phyloP scores from a whole-genome alignment of 1,140 invertebrate genomes.

The Aphis gossypii region DNA sequence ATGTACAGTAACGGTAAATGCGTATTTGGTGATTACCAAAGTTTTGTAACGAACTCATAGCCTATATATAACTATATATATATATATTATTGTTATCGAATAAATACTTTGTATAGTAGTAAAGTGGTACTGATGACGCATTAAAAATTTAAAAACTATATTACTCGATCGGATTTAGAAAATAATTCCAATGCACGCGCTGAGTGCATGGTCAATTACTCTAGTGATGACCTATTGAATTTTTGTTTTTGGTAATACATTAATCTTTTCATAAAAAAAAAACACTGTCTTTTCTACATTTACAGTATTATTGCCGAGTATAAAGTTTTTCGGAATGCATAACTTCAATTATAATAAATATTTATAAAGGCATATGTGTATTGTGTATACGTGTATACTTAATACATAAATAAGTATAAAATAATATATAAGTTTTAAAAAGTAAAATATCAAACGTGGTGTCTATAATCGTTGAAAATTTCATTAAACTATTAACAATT shows the following conservation, averaged over 20 bases:
- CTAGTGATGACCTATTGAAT: background rate
- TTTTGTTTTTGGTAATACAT: slow-evolving; percentile 1
- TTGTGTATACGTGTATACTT: background rate
- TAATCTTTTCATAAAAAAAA: background rate
- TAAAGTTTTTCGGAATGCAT: background rate
- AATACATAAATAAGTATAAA: background rate
- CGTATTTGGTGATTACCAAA: slow-evolving; percentile 42
- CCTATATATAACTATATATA: background rate
- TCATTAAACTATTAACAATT: background rate
- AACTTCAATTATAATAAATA: background rate
- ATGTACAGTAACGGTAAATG: slow-evolving; percentile 45
- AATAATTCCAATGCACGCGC: background rate
- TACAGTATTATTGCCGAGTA: background rate
- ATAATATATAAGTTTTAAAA: background rate
- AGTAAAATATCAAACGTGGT: background rate
- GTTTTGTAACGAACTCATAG: slow-evolving; percentile 69
- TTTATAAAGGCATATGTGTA: background rate
- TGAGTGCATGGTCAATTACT: background rate
- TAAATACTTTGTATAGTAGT: background rate
- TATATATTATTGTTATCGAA: background rate
- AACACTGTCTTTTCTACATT: background rate
- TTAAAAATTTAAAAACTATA: background rate
- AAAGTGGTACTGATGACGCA: slow-evolving; percentile 22
- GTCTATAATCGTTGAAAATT: background rate
- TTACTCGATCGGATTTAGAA: slow-evolving; percentile 30